A percentile compares a stretch with the other conserved stretches of the same genome.
Evolutionary conservation across 2,888 invertebrate genomes (phyloP).

Genomic region (Dicycla oo): DNA sequence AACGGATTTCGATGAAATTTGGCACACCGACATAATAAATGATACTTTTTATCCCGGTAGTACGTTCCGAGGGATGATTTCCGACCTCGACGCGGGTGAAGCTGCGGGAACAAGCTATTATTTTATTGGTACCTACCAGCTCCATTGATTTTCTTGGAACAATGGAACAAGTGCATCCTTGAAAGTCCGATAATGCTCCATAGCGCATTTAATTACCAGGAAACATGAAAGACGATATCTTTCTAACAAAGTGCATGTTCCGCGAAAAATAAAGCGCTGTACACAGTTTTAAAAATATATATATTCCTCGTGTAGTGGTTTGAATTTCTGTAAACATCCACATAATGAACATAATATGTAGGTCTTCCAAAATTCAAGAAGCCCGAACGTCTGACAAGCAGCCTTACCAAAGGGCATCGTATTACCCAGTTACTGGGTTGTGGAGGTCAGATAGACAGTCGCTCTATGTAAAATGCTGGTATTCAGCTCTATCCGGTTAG

Average conservation of each 20-base stretch:
- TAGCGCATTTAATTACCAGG: conserved; percentile 13
- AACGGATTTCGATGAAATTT: too few relatives aligned
- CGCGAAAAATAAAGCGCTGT: conserved; percentile 3
- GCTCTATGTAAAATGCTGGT: too few relatives aligned
- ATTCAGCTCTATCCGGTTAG: too few relatives aligned
- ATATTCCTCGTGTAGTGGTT: neutral
- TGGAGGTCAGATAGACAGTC: too few relatives aligned
- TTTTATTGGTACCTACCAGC: too few relatives aligned
- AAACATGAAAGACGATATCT: conserved; percentile 13
- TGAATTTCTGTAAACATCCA: neutral
- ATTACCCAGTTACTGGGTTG: too few relatives aligned
- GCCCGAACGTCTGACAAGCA: too few relatives aligned
- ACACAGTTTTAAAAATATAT: conserved; percentile 11
- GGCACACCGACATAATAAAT: too few relatives aligned
- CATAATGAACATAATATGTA: neutral
- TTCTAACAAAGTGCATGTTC: conserved; percentile 13
- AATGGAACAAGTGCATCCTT: neutral
- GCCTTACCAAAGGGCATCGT: too few relatives aligned
- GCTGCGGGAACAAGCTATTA: neutral
- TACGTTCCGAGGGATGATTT: too few relatives aligned
- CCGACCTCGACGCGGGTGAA: too few relatives aligned
- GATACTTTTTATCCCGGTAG: too few relatives aligned
- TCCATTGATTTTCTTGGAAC: conserved; percentile 9
- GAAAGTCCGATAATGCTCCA: neutral
- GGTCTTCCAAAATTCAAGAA: neutral